These are phyloP conservation scores for Pegoplata infirma DNA, from an alignment of 2,888 invertebrate genomes.

Conservation along the genomic window DNA sequence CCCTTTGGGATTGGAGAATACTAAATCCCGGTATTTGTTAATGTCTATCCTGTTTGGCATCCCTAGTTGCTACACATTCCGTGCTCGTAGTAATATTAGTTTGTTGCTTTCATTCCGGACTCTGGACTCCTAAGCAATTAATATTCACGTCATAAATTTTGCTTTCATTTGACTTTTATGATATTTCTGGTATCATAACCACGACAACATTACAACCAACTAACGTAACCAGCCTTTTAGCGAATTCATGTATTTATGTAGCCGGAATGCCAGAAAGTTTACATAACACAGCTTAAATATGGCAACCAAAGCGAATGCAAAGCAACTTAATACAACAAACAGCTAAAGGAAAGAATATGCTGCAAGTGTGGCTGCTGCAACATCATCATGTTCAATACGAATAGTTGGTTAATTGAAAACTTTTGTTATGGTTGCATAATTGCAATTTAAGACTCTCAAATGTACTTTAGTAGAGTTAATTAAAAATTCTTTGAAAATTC, in stretches of 20 bases:
- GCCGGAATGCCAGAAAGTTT: neutral
- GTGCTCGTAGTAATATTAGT: neutral
- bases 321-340: neutral
- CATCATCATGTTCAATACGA: neutral
- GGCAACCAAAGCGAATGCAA: neutral
- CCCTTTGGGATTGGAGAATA: too few relatives aligned
- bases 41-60: too few relatives aligned
- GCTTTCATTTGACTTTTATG: constrained; percentile 69
- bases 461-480: neutral
- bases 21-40: too few relatives aligned
- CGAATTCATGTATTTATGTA: neutral
- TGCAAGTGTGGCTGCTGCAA: neutral
- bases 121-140: constrained; percentile 65
- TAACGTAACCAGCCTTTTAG: neutral
- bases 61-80: too few relatives aligned
- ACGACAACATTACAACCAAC: neutral
- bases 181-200: neutral
- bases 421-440: neutral
- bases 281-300: neutral
- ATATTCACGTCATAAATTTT: constrained; percentile 68
- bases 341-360: neutral
- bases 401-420: constrained; percentile 2
- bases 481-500: neutral
- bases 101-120: constrained; percentile 10
- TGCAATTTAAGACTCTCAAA: neutral